Base-by-base conservation (phyloP, 1,140 invertebrate species). In the Copidosoma floridanum region DNA sequence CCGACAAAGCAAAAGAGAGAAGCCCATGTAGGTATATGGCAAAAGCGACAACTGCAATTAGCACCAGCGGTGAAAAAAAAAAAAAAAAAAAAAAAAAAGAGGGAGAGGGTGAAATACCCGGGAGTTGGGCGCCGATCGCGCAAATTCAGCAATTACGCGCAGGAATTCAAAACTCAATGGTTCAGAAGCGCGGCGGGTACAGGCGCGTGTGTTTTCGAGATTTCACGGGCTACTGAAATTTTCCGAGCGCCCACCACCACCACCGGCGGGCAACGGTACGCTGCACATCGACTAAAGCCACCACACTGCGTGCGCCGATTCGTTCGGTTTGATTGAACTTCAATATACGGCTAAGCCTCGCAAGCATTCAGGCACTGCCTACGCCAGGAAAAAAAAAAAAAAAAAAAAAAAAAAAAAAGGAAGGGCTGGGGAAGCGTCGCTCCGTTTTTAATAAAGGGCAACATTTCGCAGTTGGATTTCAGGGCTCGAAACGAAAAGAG, bases 91-190 rank as follows among this genome's bases (percentile, higher is more conserved):
- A 32, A 6, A 32, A 32, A 8, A 32, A 8, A 8, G 29, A 8
- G 29, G 11, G 3, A 8, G 20, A 2, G 44, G 8, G 5, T 8
- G 51, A 6, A n/a, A 35, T 1, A 16, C 2, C 24, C 4, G 51
- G 8, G 16, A 40, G 50, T 40, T 16, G 37, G 11, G 24, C 2
- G 29, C 38, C 23, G 29, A 54, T 41, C 43, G 41, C 10, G 52
- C 26, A 16, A 27, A 54, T 54, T 29, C 37, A 20, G 26, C 37
- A 54, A 54, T 54, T 54, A 54, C 52, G 37, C 40, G 40, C 14
- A n/a, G 23, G 6, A 54, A 54, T 54, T 43, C 26, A 54, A 54
- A 54, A 43, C 41, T 37, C 24, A 54, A 54, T 54, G 37, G 52
- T 54, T 43, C 23, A 54, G 38, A 54, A 40, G 0, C 21, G 27